A percentile compares a stretch with the other conserved stretches of the same genome.
Conservation (phyloP, 2,888 invertebrate genomes). For the Eupithecia inturbata region DNA sequence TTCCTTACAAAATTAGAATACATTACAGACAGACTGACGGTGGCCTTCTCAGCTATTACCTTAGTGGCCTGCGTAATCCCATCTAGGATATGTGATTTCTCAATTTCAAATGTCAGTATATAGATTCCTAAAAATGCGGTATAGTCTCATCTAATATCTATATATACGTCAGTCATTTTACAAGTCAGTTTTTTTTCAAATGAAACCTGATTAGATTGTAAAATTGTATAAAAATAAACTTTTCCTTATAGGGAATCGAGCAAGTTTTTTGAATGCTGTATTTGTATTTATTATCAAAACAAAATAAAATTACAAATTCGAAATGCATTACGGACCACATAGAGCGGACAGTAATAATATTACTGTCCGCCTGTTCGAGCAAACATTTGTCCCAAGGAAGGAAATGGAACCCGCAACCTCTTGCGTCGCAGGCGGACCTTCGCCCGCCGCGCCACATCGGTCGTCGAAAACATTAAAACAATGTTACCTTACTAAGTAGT, state of each 20-base stretch:
- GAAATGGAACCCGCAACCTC: no score
- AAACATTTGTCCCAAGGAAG: no score
- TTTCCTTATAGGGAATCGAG: neutral
- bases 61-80: neutral
- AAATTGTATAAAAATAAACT: neutral
- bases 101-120: neutral
- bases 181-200: neutral
- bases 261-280: neutral
- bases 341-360: no score
- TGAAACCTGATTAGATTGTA: neutral
- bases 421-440: no score
- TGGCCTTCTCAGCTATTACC: neutral
- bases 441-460: no score
- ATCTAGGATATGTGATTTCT: neutral
- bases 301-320: no score
- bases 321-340: no score
- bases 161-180: neutral
- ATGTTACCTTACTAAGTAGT: no score
- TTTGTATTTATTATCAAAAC: no score
- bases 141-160: no score
- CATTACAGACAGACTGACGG: neutral
- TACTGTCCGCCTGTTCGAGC: no score
- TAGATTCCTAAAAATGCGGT: neutral
- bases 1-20: neutral
- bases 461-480: no score